Percentiles rank a stretch among this genome's conserved stretches.
Evolutionary conservation across 2,113 vertebrate genomes (phyloP).

Genomic region (Taxidea taxus): DNA sequence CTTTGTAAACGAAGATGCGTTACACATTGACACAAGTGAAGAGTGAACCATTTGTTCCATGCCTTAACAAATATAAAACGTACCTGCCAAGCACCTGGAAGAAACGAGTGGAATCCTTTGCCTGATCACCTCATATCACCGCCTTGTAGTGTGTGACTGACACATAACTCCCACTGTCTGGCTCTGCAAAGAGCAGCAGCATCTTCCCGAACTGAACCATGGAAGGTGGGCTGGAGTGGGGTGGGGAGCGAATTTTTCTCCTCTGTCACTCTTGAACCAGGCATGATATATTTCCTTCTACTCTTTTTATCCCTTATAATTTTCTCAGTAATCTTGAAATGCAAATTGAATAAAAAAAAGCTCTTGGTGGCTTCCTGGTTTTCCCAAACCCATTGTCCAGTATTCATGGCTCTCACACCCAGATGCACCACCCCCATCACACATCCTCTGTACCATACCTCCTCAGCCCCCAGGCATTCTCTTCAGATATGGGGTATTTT

Average conservation of each 20-base stretch:
- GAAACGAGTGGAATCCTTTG: not conserved
- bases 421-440: too few relatives aligned
- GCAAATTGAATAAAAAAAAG: not conserved
- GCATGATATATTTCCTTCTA: not conserved
- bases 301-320: not conserved
- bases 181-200: not conserved
- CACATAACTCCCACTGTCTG: not conserved
- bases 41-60: not conserved
- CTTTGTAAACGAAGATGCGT: not conserved
- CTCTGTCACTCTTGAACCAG: not conserved
- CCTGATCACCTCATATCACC: not conserved
- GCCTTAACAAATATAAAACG: not conserved
- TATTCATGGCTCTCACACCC: not conserved
- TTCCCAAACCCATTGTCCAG: not conserved
- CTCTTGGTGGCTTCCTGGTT: not conserved
- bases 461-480: not conserved
- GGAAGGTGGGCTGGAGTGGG: not conserved
- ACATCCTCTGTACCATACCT: accelerated
- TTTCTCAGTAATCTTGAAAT: not conserved
- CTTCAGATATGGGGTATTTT: not conserved
- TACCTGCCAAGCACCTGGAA: not conserved
- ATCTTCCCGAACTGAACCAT: not conserved
- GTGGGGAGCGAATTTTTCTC: not conserved
- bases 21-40: not conserved
- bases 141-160: not conserved